Evolutionary conservation across 2,113 vertebrate species (phyloP), one percentile per base, ranked within the genome.

Genomic region (Ceyx margarethae): DNA sequence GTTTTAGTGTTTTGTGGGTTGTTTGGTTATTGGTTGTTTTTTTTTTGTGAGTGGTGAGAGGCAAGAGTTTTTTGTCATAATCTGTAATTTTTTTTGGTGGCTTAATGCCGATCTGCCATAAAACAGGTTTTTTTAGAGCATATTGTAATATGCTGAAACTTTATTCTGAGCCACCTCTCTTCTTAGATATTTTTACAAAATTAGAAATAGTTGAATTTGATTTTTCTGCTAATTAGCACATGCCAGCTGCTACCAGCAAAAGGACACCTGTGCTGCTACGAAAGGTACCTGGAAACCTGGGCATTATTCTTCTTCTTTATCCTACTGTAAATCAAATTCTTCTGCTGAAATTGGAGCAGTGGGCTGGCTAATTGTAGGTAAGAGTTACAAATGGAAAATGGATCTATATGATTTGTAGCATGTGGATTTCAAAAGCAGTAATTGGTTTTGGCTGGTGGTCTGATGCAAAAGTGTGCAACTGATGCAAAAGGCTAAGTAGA

Each of bases 161-260:
- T 89, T 74, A 28, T 83, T 87, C 22, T 69, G 67, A 90, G 43
- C 69, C 23, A 29, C 74, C 35, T 86, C 10, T 65, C 76, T 72
- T 82, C 75, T 87, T 67, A 43, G 29, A 56, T 86, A n/a, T 74
- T 89, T 92, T 80, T 91, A 58, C 20, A 66, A 56, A 75, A 69
- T 75, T 64, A 57, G 35, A 90, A 96, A 81, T 71, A 91, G 65
- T 85, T 85, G 56, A 69, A 78, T 93, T 91, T 61, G 13, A 25
- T 79, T 83, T 95, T 91, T 45, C 48, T 87, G 81, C 81, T 93
- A 95, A 95, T 97, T 94, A 92, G 64, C 64, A 75, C 10, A 2
- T 83, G 68, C 93, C 94, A 93, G 95, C 86, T 96, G 95, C 67
- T 94, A 73, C 62, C 62, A 76, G 51, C 53, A 72, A 33, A 89